Evolutionary conservation across 2,113 vertebrate genomes (phyloP).

Genomic region (Nibea albiflora): DNA sequence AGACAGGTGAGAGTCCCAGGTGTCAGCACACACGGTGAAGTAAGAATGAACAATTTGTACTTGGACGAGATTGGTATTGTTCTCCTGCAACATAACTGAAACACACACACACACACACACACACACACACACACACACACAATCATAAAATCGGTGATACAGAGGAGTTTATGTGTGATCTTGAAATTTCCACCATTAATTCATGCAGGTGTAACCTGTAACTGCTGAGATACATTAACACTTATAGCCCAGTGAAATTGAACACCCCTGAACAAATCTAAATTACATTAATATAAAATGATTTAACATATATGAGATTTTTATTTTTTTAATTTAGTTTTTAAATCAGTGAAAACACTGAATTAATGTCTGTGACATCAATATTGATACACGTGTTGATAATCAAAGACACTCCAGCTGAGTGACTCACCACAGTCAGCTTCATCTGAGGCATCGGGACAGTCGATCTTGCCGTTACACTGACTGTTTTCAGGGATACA

Average conservation of each 20-base stretch:
- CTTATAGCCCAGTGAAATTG: too few species aligned
- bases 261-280: too few species aligned
- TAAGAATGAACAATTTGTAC: slow-evolving; percentile 50
- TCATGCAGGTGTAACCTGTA: too few species aligned
- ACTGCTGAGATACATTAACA: too few species aligned
- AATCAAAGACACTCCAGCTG: not conserved
- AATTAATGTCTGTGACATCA: not conserved
- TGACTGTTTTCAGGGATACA: slow-evolving; percentile 84
- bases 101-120: slow-evolving; percentile 32
- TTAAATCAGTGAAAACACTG: not conserved
- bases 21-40: slow-evolving; percentile 77
- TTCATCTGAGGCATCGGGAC: slow-evolving; percentile 91
- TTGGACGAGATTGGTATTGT: slow-evolving; percentile 62
- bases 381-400: slow-evolving; percentile 2
- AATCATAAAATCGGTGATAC: too few species aligned
- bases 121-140: too few species aligned
- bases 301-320: too few species aligned
- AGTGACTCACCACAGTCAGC: slow-evolving; percentile 86
- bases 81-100: slow-evolving; percentile 60
- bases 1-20: slow-evolving; percentile 85
- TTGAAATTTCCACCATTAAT: too few species aligned
- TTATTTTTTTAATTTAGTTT: not conserved
- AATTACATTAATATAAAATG: too few species aligned
- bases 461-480: slow-evolving; percentile 86
- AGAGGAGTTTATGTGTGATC: too few species aligned